Percentiles rank a stretch among this genome's conserved stretches.
Evolutionary conservation across 64 coral and sea anemone species (phyloP).

Genomic region (Anthopleura sola): DNA sequence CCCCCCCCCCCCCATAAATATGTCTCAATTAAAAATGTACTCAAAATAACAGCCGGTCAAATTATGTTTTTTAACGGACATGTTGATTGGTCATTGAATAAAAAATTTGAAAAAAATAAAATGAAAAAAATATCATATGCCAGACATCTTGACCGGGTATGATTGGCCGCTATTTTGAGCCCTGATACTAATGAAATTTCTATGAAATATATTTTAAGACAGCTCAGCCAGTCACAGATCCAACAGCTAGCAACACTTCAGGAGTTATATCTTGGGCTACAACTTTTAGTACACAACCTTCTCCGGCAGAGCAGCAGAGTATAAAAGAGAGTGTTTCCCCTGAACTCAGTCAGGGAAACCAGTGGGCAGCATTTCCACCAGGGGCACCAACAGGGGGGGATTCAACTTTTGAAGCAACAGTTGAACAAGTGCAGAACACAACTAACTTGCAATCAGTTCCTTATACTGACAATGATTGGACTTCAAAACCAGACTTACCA

Average conservation of each 20-base stretch:
- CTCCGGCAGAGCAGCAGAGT: neutral
- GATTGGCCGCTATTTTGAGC: no score
- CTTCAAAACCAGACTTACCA: neutral
- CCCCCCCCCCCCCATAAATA: no score
- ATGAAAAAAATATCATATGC: no score
- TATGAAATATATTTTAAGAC: neutral
- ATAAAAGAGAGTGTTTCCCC: neutral
- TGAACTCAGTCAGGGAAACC: neutral
- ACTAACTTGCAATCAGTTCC: neutral
- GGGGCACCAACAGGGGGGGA: no score
- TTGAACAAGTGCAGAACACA: neutral
- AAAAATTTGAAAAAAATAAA: no score
- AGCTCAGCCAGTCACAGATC: slow-evolving; percentile 10
- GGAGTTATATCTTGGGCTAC: slow-evolving; percentile 27
- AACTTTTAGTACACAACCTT: neutral
- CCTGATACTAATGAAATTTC: neutral
- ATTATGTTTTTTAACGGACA: no score
- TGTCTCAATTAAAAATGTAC: no score
- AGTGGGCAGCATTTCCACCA: neutral
- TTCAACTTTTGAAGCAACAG: neutral
- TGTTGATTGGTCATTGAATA: no score
- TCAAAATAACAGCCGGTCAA: no score
- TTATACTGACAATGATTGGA: neutral
- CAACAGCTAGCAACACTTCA: neutral
- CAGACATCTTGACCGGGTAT: no score